Percentiles rank a stretch among this genome's conserved stretches.
These are phyloP conservation scores for Sardina pilchardus DNA, from an alignment of 2,113 vertebrate genomes.

Conservation along the genomic window DNA sequence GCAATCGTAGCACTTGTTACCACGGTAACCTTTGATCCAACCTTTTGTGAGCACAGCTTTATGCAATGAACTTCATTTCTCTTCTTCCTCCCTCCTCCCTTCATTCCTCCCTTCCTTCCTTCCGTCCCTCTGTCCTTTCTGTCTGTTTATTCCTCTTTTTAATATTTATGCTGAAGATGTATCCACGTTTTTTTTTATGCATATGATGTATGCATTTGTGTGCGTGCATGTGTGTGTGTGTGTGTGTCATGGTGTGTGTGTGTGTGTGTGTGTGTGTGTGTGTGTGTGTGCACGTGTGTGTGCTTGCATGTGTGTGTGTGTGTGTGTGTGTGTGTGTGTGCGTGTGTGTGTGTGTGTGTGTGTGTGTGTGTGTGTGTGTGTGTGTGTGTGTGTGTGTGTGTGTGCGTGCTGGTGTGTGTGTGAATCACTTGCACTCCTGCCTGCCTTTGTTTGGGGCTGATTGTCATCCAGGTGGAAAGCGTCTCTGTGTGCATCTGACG, in stretches of 20 bases:
- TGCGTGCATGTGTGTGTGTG: too few relatives aligned
- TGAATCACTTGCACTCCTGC: not conserved
- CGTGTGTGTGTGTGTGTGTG: too few relatives aligned
- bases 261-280: too few relatives aligned
- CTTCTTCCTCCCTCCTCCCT: not conserved
- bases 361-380: too few relatives aligned
- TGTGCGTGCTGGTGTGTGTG: not conserved
- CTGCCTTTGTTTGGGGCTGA: not conserved
- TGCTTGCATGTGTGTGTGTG: too few relatives aligned
- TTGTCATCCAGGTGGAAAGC: conserved; percentile 6
- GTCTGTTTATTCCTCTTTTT: too few relatives aligned
- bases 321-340: too few relatives aligned
- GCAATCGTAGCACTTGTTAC: not conserved
- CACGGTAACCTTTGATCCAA: conserved; percentile 3
- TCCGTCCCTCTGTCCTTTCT: not conserved
- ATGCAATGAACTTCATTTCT: conserved; percentile 6
- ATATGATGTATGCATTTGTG: too few relatives aligned
- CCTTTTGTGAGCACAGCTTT: not conserved
- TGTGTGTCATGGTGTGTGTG: too few relatives aligned
- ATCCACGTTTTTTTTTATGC: too few relatives aligned
- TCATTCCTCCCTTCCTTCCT: not conserved
- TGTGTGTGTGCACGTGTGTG: too few relatives aligned
- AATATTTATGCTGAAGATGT: too few relatives aligned
- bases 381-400: not conserved
- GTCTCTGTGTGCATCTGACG: not conserved